Evolutionary conservation across 2,113 vertebrate genomes (phyloP), one percentile per base, ranked within the genome.

Genomic region (Heliornis fulica): DNA sequence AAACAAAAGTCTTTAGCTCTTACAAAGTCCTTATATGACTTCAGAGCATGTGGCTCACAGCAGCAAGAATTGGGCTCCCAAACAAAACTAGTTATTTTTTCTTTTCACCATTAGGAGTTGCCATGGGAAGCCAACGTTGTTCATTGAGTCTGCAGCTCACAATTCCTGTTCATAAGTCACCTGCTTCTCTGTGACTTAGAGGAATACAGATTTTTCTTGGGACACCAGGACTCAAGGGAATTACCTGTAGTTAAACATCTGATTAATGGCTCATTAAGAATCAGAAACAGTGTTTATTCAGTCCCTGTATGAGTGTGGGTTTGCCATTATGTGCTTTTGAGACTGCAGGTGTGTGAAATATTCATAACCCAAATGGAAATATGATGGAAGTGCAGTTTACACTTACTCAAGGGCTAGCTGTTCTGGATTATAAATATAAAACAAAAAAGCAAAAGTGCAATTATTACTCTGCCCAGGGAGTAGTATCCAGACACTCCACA

Each of bases 161-260:
- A 51, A 43, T 91, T 66, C 90, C 72, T 86, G 63, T 74, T 93
- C 64, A 4, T 77, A 94, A 94, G 54, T 97, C 75, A 79, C 31
- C 75, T 83, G 93, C 34, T 92, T 87, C 72, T 78, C 64, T 78
- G 1, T 13, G 68, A 63, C 75, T 95, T 86, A 90, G 38, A 66
- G 92, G 93, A 96, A 94, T 95, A 88, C 90, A 94, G 93, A 90
- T 93, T 96, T 94, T 96, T 95, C 95, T 97, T 96, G 95, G 94
- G 94, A 97, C 96, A 97, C 70, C 38, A 40, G 46, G 87, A 75
- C 94, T 83, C 96, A 25, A 48, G 96, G 87, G 94, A 97, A 95
- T 97, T 93, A 95, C 88, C 83, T 97, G 92, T 95, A 96, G 94
- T 96, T 95, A 97, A 97, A 97, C 94, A 97, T 94, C 90, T 92